Percentiles rank a stretch among this genome's conserved stretches.
Evolutionary conservation across 2,113 vertebrate species (phyloP).

Genomic region (Dasyornis broadbenti): DNA sequence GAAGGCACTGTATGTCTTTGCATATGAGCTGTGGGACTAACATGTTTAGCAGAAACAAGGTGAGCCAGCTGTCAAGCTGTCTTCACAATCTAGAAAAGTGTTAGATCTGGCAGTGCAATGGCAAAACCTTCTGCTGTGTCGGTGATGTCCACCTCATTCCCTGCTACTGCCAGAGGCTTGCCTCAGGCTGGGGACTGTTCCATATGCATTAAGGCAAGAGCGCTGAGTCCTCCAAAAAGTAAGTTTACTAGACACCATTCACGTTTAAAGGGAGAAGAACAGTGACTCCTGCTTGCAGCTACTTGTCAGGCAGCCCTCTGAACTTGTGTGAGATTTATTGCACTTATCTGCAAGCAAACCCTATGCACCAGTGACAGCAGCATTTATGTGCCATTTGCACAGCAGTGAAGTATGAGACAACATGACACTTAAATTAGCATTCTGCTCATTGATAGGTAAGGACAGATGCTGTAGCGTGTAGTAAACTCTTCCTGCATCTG

Average conservation of each 20-base stretch:
- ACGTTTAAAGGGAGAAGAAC: neutral
- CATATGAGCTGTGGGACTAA: neutral
- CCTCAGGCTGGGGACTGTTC: neutral
- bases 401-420: neutral
- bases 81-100: neutral
- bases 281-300: neutral
- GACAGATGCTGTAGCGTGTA: neutral
- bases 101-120: neutral
- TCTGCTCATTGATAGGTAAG: neutral
- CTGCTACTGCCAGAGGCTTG: neutral
- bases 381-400: neutral
- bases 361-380: neutral
- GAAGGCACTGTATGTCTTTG: neutral
- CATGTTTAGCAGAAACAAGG: neutral
- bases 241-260: neutral
- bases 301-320: neutral
- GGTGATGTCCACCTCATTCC: neutral
- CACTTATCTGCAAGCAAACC: neutral
- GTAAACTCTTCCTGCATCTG: neutral
- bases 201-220: neutral
- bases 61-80: neutral
- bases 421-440: neutral
- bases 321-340: neutral
- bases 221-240: neutral
- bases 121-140: neutral